Evolutionary conservation across 1,140 invertebrate genomes (phyloP).

Genomic region (Hyphantria cunea): DNA sequence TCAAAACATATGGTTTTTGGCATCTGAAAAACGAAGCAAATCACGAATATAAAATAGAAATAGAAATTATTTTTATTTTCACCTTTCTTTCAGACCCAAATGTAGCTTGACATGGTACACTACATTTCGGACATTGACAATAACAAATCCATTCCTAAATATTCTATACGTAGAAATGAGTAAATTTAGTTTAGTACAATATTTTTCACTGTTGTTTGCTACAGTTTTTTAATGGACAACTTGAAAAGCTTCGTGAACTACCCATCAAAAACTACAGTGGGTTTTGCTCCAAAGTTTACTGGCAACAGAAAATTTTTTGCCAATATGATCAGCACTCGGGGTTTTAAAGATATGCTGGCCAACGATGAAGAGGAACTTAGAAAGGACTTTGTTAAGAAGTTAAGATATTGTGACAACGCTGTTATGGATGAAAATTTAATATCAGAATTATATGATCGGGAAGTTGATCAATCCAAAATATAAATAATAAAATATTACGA

Average conservation of each 20-base stretch:
- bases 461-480: conserved; percentile 52
- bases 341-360: conserved; percentile 52
- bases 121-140: too few species aligned
- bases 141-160: too few species aligned
- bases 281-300: conserved; percentile 56
- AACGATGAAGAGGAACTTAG: conserved; percentile 48
- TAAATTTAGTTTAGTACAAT: too few species aligned
- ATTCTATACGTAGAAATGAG: too few species aligned
- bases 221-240: conserved; percentile 56
- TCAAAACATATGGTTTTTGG: too few species aligned
- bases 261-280: conserved; percentile 63
- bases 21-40: too few species aligned
- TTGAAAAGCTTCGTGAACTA: conserved; percentile 53
- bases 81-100: too few species aligned
- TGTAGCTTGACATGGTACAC: too few species aligned
- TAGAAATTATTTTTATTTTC: too few species aligned
- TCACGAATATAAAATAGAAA: too few species aligned
- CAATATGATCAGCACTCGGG: conserved; percentile 53
- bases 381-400: conserved; percentile 47
- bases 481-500: conserved; percentile 13
- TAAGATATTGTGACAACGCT: conserved; percentile 55
- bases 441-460: conserved; percentile 54
- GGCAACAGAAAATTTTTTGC: conserved; percentile 64
- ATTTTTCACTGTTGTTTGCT: too few species aligned
- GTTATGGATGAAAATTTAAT: conserved; percentile 50